Evolutionary conservation across 2,113 vertebrate genomes (phyloP), one percentile per base, ranked within the genome.

Genomic region (Apeltes quadracus): DNA sequence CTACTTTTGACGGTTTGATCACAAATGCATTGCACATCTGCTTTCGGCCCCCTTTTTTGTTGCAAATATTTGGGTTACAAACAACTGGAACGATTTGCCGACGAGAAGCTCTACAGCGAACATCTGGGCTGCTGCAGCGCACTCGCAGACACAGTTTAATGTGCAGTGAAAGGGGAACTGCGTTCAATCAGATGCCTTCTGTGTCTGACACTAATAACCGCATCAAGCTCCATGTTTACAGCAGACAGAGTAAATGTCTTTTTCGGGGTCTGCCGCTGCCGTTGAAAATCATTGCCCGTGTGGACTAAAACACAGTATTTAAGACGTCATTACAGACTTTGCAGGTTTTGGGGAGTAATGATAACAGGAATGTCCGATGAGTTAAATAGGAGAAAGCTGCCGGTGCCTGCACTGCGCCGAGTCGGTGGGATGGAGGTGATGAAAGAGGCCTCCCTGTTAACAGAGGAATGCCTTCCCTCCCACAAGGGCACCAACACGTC

Each of bases 151-250:
- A n/a, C 74, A 62, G 69, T 75, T 76, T 54, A 62, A 85, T 54
- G 61, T 9, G 3, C 38, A 14, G 79, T 55, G 32, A 75, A 69
- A 69, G 50, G 23, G 18, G 44, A 72, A 27, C 72, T 83, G 78
- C 34, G 61, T 76, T 82, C 22, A 63, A 39, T 78, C 73, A 80
- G 32, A 72, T 11, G 66, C 18, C 23, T 23, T 72, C 15, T 64
- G 51, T 84, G 82, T 88, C 81, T 69, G 56, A 82, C 67, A 70
- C 36, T 16, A 16, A 32, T 20, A 34, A 58, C 87, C 83, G 81
- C 87, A 82, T 81, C 61, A 85, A 83, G 75, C 63, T 48, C 22
- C 25, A 20, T 56, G 70, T 81, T 89, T 86, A 72, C 66, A 81
- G 66, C 29, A 7, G 61, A 72, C 36, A 29, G 7, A 46, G 12